These are phyloP conservation scores for Arbacia lixula DNA, from an alignment of 53 echinoderm and acorn worm genomes.

Conservation along the genomic window DNA sequence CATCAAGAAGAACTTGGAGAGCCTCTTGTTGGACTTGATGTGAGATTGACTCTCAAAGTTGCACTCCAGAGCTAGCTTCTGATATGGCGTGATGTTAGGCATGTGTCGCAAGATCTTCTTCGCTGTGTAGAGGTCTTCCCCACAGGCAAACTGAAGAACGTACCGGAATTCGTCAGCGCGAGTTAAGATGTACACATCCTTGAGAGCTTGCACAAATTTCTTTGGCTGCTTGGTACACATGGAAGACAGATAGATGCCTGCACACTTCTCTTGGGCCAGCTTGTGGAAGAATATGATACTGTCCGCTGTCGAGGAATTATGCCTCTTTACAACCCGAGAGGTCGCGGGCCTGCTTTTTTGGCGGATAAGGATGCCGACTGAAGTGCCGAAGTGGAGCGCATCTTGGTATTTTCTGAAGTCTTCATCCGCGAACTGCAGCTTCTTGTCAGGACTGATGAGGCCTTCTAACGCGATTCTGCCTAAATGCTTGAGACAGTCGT, in stretches of 20 bases:
- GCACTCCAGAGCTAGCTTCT: conserved; percentile 51
- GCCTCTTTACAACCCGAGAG: background rate
- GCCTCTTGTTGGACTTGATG: conserved; percentile 33
- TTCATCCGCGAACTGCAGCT: conserved; percentile 33
- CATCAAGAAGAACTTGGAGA: conserved; percentile 42
- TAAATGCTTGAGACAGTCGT: conserved; percentile 20
- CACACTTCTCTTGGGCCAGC: conserved; percentile 49
- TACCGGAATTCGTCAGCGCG: conserved; percentile 46
- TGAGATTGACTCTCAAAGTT: conserved; percentile 52
- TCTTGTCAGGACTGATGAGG: conserved; percentile 49
- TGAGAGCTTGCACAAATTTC: conserved; percentile 48
- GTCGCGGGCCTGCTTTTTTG: conserved; percentile 1
- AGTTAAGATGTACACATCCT: conserved; percentile 45
- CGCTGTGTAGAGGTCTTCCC: conserved; percentile 42
- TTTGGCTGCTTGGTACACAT: conserved; percentile 51
- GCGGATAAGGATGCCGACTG: conserved; percentile 41
- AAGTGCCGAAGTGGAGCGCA: background rate
- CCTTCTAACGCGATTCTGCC: conserved; percentile 46
- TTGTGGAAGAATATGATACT: conserved; percentile 46
- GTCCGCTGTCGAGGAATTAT: background rate
- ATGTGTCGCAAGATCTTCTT: conserved; percentile 54
- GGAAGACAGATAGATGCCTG: conserved; percentile 46
- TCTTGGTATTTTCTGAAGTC: conserved; percentile 45
- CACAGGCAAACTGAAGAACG: conserved; percentile 47
- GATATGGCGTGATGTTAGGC: conserved; percentile 48